Percentiles rank a stretch among this genome's conserved stretches.
Conservation (phyloP, 2,888 invertebrate genomes). For the Melanostoma mellinum region DNA sequence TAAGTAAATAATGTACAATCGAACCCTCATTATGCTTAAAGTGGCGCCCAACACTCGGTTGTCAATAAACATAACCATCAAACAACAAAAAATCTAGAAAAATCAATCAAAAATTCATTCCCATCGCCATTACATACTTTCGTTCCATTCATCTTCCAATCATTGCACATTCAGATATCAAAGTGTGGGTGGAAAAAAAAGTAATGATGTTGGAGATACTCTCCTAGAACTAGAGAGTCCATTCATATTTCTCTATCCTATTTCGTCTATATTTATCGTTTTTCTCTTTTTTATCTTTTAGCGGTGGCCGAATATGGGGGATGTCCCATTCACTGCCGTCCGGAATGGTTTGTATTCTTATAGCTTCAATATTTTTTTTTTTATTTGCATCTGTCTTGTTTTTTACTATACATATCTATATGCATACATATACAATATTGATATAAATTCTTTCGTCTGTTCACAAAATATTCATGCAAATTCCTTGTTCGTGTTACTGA, state of each 20-base stretch:
- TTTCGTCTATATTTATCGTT: conserved; percentile 15
- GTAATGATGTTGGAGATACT: too few relatives aligned
- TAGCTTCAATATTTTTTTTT: conserved; percentile 54
- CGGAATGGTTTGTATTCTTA: conserved; percentile 82
- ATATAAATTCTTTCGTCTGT: conserved; percentile 24
- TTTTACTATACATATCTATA: background rate
- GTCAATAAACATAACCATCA: too few relatives aligned
- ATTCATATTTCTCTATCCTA: background rate
- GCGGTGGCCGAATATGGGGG: conserved; percentile 82
- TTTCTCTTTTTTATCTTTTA: conserved; percentile 73
- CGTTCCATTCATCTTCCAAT: conserved; percentile 3
- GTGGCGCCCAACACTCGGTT: too few relatives aligned
- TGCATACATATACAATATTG: background rate
- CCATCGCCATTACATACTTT: background rate
- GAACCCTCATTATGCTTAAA: too few relatives aligned
- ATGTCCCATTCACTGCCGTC: conserved; percentile 82
- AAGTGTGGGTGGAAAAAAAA: background rate
- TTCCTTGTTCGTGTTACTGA: conserved; percentile 63
- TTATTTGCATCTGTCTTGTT: conserved; percentile 57
- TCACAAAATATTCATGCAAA: conserved; percentile 43
- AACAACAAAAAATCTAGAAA: too few relatives aligned
- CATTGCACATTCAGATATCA: conserved; percentile 18
- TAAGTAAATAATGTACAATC: too few relatives aligned
- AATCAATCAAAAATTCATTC: too few relatives aligned
- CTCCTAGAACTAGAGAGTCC: too few relatives aligned